Evolutionary conservation across 64 coral and sea anemone genomes (phyloP), one percentile per base, ranked within the genome.

Genomic region (Exaiptasia diaphana): DNA sequence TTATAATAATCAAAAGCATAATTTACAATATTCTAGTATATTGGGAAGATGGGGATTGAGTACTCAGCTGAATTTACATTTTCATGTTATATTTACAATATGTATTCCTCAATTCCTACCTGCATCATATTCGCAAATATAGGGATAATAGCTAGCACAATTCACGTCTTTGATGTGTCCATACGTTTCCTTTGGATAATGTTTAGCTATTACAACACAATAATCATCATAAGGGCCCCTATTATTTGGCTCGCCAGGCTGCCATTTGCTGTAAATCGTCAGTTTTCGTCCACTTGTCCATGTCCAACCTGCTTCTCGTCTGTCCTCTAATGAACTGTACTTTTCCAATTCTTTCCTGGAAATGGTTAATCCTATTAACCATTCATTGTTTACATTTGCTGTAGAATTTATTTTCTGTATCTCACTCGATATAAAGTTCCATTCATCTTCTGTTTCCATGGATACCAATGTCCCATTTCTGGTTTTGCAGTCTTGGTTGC

Each of bases 341-440:
- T n/a, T n/a, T n/a, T n/a, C n/a, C n/a, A n/a, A n/a, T n/a, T n/a
- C n/a, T n/a, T n/a, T n/a, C n/a, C n/a, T n/a, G n/a, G n/a, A n/a
- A n/a, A n/a, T 64, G 23, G 22, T 59, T 27, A 85, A 85, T 35
- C 82, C 82, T 30, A 85, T 85, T 36, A 70, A 52, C 80, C 80
- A 83, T 58, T 83, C 80, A 23, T 50, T 56, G 1, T 10, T 1
- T 62, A 0, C 24, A 13, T 30, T n/a, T 5, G 3, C 9, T 6
- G 20, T 7, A 6, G 35, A 0, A 41, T 0, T 67, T 17, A 61
- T 41, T 1, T 10, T 62, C 36, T 81, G 60, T 10, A 67, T 81
- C 14, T 42, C 24, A 25, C 14, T 45, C 7, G 64, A 64, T 10
- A 81, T 81, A 2, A 49, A 31, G 0, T 3, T 20, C 60, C 60